These are phyloP conservation scores for Acridotheres tristis DNA, from an alignment of 2,797 vertebrate genomes.

Conservation along the genomic window DNA sequence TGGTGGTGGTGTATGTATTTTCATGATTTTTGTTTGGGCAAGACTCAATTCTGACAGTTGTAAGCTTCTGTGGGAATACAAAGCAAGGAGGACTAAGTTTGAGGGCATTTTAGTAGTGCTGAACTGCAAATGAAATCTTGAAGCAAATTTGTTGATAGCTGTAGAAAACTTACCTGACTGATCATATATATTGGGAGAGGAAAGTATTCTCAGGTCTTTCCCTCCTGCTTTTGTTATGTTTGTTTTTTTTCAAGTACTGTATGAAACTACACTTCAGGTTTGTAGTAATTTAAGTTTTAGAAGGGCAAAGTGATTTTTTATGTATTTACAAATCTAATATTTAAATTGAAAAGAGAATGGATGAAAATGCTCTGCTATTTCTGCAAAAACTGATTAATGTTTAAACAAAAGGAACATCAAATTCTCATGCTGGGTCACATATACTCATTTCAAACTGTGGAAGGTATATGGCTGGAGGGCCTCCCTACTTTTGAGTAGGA, in stretches of 20 bases:
- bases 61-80: neutral
- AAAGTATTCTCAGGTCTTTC: neutral
- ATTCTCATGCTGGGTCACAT: neutral
- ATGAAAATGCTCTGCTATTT: neutral
- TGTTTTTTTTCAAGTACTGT: neutral
- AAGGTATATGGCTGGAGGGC: neutral
- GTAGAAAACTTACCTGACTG: neutral
- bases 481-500: neutral
- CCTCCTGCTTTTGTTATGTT: neutral
- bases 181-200: neutral
- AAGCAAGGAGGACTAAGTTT: neutral
- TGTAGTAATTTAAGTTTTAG: neutral
- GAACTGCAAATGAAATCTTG: neutral
- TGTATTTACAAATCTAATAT: neutral
- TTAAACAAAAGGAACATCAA: neutral
- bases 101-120: neutral
- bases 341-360: neutral
- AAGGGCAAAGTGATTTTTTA: neutral
- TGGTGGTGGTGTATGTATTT: neutral
- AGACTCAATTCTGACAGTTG: neutral
- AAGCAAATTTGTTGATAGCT: neutral
- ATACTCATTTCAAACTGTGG: neutral
- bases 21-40: neutral
- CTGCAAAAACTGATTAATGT: neutral
- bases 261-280: neutral